These are phyloP conservation scores for Tiliacea citrago DNA, from an alignment of 2,888 invertebrate genomes.

Conservation along the genomic window DNA sequence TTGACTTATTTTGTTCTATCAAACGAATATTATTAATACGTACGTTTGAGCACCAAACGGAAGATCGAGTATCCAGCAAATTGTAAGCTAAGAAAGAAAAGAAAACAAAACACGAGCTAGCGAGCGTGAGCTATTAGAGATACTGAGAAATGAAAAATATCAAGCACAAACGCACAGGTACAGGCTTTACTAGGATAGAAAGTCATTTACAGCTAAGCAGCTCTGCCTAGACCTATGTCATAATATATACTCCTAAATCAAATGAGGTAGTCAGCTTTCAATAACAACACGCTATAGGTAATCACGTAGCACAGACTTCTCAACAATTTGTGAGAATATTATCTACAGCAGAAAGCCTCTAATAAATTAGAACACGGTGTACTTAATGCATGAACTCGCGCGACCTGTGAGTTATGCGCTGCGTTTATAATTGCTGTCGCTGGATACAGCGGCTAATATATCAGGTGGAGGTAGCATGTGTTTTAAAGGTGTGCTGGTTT, in stretches of 20 bases:
- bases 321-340: constrained; percentile 48
- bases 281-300: background rate
- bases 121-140: constrained; percentile 1
- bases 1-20: background rate
- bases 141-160: background rate
- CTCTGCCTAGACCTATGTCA: no score
- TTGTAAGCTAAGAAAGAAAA: constrained; percentile 1
- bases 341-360: constrained; percentile 55
- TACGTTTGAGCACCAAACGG: constrained; percentile 14
- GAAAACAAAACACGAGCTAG: no score
- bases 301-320: background rate
- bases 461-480: constrained; percentile 20
- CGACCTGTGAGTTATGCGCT: constrained; percentile 62
- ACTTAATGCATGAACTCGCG: constrained; percentile 71
- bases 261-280: background rate
- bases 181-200: background rate
- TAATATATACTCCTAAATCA: background rate
- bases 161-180: background rate
- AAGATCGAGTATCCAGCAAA: constrained; percentile 14
- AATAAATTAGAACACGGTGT: constrained; percentile 70
- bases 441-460: constrained; percentile 39
- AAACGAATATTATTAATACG: background rate
- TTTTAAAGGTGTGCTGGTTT: background rate
- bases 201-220: background rate
- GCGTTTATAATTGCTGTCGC: constrained; percentile 70